A percentile compares a stretch with the other conserved stretches of the same genome.
These are phyloP conservation scores for Nesoenas mayeri DNA, from an alignment of 2,113 vertebrate genomes.

Conservation along the genomic window DNA sequence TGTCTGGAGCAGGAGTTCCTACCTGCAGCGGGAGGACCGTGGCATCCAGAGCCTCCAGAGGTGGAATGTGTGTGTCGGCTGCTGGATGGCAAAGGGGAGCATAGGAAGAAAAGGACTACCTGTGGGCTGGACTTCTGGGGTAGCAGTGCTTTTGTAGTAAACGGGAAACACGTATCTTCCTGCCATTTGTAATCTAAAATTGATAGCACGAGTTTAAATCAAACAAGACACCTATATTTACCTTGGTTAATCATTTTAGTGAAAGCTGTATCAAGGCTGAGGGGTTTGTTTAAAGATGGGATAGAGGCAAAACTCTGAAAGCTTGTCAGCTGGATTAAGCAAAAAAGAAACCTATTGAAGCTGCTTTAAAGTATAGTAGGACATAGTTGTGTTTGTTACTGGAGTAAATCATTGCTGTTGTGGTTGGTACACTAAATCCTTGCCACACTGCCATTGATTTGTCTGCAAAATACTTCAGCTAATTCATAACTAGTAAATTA, in stretches of 20 bases:
- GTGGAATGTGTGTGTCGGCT: rapidly evolving
- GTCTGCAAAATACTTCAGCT: neutral
- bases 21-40: neutral
- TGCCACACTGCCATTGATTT: neutral
- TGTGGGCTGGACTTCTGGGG: neutral
- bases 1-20: neutral
- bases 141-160: neutral
- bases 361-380: neutral
- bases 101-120: neutral
- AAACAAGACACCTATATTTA: neutral
- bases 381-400: neutral
- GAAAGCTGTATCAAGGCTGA: neutral
- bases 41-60: neutral
- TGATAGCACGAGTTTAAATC: neutral
- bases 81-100: neutral
- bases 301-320: neutral
- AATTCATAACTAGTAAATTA: neutral
- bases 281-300: neutral
- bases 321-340: neutral
- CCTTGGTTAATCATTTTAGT: neutral
- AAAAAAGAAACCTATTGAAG: neutral
- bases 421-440: neutral
- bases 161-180: neutral
- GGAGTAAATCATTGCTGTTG: neutral
- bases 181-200: neutral